Percentiles rank a stretch among this genome's conserved stretches.
These are phyloP conservation scores for Miniopterus natalensis DNA, from an alignment of 2,113 vertebrate genomes.

Conservation along the genomic window DNA sequence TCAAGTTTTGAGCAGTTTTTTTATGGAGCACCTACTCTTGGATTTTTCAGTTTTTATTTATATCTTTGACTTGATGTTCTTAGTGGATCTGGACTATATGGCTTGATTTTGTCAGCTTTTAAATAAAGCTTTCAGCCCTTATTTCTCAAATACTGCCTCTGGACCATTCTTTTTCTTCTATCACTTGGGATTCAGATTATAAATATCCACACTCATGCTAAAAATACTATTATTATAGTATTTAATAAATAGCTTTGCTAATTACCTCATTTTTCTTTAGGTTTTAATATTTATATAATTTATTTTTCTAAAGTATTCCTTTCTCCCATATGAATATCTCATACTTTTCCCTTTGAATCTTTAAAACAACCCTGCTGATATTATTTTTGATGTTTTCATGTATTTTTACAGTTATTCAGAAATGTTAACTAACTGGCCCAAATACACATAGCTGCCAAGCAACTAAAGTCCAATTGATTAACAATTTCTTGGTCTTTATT, in stretches of 20 bases:
- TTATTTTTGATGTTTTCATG: conserved; percentile 57
- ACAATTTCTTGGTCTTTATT: not conserved
- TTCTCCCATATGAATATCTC: not conserved
- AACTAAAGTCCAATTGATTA: not conserved
- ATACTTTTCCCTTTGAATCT: not conserved
- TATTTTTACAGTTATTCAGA: conserved; percentile 20
- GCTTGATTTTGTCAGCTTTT: not conserved
- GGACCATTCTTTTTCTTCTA: not conserved
- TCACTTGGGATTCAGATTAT: not conserved
- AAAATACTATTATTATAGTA: not conserved
- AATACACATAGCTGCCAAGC: not conserved
- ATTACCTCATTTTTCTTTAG: not conserved
- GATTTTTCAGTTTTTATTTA: not conserved
- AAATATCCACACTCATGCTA: not conserved
- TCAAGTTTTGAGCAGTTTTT: not conserved
- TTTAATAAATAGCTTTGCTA: not conserved
- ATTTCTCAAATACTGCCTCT: conserved; percentile 1
- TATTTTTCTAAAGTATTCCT: conserved; percentile 33
- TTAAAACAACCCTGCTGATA: conserved; percentile 18
- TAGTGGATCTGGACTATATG: not conserved
- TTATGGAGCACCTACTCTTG: not conserved
- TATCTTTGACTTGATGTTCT: not conserved
- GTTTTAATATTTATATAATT: conserved; percentile 43
- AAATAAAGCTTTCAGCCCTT: not conserved
- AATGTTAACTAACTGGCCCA: not conserved